phyloP scores from a whole-genome alignment of 2,888 invertebrate genomes.

The Apodemia duryi region DNA sequence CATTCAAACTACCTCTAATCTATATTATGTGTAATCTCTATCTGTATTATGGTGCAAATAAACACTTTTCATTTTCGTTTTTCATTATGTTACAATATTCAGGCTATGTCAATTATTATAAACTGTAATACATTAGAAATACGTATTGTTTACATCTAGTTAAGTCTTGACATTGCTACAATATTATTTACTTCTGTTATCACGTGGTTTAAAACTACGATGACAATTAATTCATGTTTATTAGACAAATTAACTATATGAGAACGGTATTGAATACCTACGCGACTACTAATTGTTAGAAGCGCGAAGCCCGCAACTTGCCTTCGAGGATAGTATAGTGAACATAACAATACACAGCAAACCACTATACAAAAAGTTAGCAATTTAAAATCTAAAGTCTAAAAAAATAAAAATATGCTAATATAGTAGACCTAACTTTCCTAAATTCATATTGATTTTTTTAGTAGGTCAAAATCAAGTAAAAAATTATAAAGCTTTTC shows the following conservation, averaged over 20 bases:
- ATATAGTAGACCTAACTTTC: too few relatives aligned
- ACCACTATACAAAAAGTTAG: too few relatives aligned
- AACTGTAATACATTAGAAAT: constrained; percentile 38
- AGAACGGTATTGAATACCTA: constrained; percentile 34
- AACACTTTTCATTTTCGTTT: too few relatives aligned
- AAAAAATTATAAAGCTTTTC: too few relatives aligned
- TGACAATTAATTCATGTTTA: constrained; percentile 52
- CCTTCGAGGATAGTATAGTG: too few relatives aligned
- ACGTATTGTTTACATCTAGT: constrained; percentile 57
- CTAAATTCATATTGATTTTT: too few relatives aligned
- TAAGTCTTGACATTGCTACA: constrained; percentile 57
- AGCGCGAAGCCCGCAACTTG: neutral
- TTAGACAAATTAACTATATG: constrained; percentile 68
- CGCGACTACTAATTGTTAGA: constrained; percentile 34
- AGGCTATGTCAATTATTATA: constrained; percentile 35
- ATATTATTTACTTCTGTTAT: constrained; percentile 55
- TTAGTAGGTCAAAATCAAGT: too few relatives aligned
- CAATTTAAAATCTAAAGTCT: too few relatives aligned
- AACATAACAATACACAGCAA: too few relatives aligned
- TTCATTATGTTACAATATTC: constrained; percentile 28
- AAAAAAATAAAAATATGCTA: too few relatives aligned
- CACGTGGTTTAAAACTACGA: constrained; percentile 45
- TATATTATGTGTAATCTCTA: neutral
- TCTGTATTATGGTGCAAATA: too few relatives aligned
- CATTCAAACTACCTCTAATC: neutral